Conservation (phyloP, 2,113 vertebrate genomes). For the crab-eating macaque (Macaca fascicularis) region DNA sequence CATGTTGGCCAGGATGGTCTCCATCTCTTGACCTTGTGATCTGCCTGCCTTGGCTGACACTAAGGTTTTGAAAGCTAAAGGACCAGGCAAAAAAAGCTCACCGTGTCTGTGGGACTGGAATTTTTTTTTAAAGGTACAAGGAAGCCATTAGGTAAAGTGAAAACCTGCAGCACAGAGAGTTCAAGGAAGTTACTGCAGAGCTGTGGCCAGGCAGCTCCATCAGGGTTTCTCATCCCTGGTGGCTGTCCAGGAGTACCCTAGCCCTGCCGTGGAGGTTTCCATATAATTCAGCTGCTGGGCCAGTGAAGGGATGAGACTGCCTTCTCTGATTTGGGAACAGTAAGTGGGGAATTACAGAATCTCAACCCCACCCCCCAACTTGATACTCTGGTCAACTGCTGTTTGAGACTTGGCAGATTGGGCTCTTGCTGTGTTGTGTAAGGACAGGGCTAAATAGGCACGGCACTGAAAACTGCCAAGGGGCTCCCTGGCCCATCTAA, state of each 20-base stretch:
- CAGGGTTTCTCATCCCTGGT: background rate
- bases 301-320: background rate
- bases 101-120: background rate
- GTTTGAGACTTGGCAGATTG: background rate
- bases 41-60: background rate
- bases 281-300: background rate
- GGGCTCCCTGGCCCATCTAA: background rate
- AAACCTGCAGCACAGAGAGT: background rate
- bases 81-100: background rate
- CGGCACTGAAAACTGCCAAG: background rate
- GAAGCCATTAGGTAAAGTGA: background rate
- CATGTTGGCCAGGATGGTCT: too few species aligned
- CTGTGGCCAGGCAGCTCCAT: background rate
- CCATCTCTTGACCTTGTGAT: too few species aligned
- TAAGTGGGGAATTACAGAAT: background rate
- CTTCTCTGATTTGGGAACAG: background rate
- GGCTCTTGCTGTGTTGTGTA: background rate
- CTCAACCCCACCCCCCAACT: too few species aligned
- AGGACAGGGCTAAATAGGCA: background rate
- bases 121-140: background rate
- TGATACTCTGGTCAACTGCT: background rate
- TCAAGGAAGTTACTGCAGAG: background rate
- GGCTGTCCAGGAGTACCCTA: background rate
- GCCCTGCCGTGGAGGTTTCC: background rate
- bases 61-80: background rate